These are phyloP conservation scores for Tinea pellionella DNA, from an alignment of 2,888 invertebrate species.

Conservation along the genomic window DNA sequence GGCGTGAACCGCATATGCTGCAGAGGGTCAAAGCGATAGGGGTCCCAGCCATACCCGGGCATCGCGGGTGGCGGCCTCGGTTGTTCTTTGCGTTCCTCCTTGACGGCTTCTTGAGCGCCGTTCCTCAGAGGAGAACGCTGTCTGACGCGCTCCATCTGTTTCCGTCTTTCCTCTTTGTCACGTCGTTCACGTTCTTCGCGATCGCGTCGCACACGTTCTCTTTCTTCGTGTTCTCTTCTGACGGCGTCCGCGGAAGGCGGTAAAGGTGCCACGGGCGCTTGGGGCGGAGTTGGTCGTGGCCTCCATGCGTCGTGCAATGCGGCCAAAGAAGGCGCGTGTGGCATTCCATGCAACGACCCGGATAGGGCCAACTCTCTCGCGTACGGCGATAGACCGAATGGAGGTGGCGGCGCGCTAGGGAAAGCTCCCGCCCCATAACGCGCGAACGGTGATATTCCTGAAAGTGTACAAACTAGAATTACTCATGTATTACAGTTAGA, in stretches of 20 bases:
- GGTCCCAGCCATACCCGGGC: conserved; percentile 73
- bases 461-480: conserved; percentile 32
- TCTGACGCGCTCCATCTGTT: conserved; percentile 71
- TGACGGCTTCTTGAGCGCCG: conserved; percentile 61
- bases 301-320: conserved; percentile 60
- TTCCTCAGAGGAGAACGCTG: conserved; percentile 83
- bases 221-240: conserved; percentile 63
- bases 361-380: conserved; percentile 72
- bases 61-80: conserved; percentile 71
- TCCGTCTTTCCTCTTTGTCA: conserved; percentile 66
- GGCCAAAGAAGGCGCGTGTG: conserved; percentile 46
- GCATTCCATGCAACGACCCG: conserved; percentile 52
- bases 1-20: conserved; percentile 79
- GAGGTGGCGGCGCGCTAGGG: conserved; percentile 70
- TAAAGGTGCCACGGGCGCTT: conserved; percentile 17
- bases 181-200: conserved; percentile 71
- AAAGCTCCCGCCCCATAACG: conserved; percentile 79
- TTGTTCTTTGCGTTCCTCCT: conserved; percentile 65
- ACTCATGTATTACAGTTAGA: too few species aligned
- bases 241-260: conserved; percentile 45
- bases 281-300: conserved; percentile 23
- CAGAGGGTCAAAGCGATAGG: conserved; percentile 80
- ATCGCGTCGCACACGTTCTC: conserved; percentile 68
- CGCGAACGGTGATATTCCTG: conserved; percentile 84
- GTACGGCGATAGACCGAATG: conserved; percentile 77